phyloP scores from a whole-genome alignment of 1,140 invertebrate genomes.

The Ceratoteleas bidentatus region DNA sequence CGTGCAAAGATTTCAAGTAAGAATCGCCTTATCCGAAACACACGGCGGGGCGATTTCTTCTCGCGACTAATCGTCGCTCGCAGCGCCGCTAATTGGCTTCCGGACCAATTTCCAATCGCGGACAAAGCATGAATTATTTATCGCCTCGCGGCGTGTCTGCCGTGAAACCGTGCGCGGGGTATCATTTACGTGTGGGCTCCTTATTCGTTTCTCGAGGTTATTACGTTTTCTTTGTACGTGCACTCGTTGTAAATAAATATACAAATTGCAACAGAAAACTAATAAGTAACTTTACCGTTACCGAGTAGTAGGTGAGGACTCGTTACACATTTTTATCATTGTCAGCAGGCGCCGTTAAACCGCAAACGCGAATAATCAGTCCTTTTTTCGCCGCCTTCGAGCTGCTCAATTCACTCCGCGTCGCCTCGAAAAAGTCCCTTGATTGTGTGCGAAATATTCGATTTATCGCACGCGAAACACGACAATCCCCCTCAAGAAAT shows the following conservation, averaged over 20 bases:
- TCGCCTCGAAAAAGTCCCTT: too few species aligned
- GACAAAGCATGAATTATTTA: slow-evolving; percentile 66
- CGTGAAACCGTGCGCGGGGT: slow-evolving; percentile 54
- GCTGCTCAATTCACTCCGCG: too few species aligned
- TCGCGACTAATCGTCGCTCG: slow-evolving; percentile 38
- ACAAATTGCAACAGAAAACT: slow-evolving; percentile 55
- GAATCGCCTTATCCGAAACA: neutral
- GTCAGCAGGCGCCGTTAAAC: slow-evolving; percentile 12
- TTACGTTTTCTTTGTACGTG: slow-evolving; percentile 56
- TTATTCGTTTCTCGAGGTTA: slow-evolving; percentile 63
- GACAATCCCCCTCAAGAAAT: too few species aligned
- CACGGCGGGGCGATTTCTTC: slow-evolving; percentile 2
- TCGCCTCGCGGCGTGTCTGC: slow-evolving; percentile 33
- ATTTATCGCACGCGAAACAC: too few species aligned
- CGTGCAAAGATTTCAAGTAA: too few species aligned
- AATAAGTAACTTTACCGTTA: slow-evolving; percentile 54
- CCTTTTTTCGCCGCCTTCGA: too few species aligned
- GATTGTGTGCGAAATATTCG: too few species aligned
- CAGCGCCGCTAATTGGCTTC: slow-evolving; percentile 64
- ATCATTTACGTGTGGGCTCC: slow-evolving; percentile 54
- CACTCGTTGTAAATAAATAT: slow-evolving; percentile 52
- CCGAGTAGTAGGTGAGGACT: slow-evolving; percentile 37
- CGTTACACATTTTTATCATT: slow-evolving; percentile 50
- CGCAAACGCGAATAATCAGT: too few species aligned
- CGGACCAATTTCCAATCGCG: slow-evolving; percentile 68